Conservation (phyloP, 1,140 invertebrate genomes). For the Thaumatotibia leucotreta region DNA sequence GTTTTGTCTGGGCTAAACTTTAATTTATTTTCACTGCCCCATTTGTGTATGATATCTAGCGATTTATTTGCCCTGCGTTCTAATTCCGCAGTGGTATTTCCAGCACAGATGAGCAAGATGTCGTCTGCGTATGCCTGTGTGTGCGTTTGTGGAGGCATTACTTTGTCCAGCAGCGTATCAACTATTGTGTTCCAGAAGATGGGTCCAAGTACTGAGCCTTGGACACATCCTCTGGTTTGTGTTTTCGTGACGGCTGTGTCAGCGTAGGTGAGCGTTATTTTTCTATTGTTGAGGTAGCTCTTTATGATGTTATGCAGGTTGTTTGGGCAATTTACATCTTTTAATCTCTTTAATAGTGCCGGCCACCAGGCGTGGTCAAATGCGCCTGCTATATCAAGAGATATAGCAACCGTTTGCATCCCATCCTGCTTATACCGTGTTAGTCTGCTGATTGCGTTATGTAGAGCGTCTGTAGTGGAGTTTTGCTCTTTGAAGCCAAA, state of each 20-base stretch:
- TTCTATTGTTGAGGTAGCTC: too few relatives aligned
- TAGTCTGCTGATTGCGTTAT: too few relatives aligned
- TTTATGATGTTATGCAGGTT: too few relatives aligned
- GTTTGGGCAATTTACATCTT: too few relatives aligned
- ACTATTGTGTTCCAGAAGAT: conserved; percentile 24
- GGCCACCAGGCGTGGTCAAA: too few relatives aligned
- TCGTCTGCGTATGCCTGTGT: conserved; percentile 32
- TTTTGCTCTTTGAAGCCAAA: too few relatives aligned
- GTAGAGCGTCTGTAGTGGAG: too few relatives aligned
- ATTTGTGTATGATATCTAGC: conserved; percentile 12
- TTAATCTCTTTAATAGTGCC: too few relatives aligned
- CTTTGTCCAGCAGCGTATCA: conserved; percentile 17
- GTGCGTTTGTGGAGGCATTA: conserved; percentile 16
- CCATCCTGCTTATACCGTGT: too few relatives aligned
- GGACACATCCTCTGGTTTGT: neutral
- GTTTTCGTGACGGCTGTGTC: neutral
- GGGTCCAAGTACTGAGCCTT: conserved; percentile 33
- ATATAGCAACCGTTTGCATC: too few relatives aligned
- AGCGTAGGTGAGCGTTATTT: too few relatives aligned
- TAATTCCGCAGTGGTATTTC: neutral
- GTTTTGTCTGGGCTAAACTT: conserved; percentile 24
- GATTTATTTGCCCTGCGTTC: conserved; percentile 8
- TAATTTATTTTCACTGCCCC: conserved; percentile 22
- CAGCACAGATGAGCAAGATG: conserved; percentile 18
- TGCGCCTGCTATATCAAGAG: too few relatives aligned